phyloP scores from a whole-genome alignment of 2,797 vertebrate species.

The Prionace glauca region DNA sequence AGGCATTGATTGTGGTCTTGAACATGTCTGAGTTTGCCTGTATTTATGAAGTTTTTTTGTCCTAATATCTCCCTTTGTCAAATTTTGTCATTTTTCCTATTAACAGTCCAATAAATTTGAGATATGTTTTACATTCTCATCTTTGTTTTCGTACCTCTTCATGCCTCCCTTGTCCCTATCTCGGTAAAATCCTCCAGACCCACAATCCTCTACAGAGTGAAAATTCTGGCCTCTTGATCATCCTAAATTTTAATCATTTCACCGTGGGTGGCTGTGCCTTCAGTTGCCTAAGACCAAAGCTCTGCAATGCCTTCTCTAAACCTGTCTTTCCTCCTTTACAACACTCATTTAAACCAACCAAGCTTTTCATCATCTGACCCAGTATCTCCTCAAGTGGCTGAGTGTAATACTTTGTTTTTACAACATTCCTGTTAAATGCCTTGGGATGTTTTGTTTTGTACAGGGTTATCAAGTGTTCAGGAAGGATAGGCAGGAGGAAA shows the following conservation, averaged over 20 bases:
- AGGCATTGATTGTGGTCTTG: background rate
- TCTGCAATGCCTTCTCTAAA: background rate
- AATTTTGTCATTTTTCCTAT: background rate
- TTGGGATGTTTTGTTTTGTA: background rate
- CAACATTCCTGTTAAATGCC: background rate
- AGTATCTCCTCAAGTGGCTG: background rate
- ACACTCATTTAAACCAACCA: background rate
- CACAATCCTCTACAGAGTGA: background rate
- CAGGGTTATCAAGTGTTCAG: too few species aligned
- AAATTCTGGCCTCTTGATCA: background rate
- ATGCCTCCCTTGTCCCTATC: too few species aligned
- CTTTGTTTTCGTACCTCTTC: too few species aligned
- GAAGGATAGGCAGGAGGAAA: too few species aligned
- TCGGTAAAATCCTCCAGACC: background rate
- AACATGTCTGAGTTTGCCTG: background rate
- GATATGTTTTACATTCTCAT: too few species aligned
- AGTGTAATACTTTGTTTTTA: background rate
- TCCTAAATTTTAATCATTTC: too few species aligned
- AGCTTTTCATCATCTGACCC: background rate
- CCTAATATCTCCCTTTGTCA: background rate
- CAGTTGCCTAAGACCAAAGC: background rate
- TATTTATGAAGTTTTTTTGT: background rate
- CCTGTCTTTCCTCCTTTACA: background rate
- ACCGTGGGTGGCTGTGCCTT: background rate
- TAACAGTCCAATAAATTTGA: too few species aligned